Base-by-base conservation (phyloP, 2,113 vertebrate species). In the Microcebus lehilahytsara region DNA sequence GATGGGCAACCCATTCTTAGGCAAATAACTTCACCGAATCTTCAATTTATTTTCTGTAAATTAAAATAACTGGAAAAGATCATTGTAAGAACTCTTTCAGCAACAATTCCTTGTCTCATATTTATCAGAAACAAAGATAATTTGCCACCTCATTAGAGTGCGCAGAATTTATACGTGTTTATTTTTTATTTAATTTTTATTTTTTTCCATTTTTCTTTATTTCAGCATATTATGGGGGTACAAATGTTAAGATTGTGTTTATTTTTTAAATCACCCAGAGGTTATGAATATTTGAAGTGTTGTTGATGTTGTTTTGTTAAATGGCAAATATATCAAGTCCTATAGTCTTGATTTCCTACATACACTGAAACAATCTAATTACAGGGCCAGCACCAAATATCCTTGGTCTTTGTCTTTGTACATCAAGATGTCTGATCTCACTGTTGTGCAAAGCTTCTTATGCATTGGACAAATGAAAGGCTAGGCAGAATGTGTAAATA, bases 21-120 rank as follows among this genome's bases (percentile, higher is more conserved):
- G 25, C 34, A 95, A 93, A 85, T 62, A 46, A 81, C 20, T 66
- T 83, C 20, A 80, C 25, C 84, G 32, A 78, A n/a, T 74, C 58
- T 93, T 94, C 64, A 23, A 94, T 69, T 84, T 84, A 71, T 92
- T 87, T 93, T 74, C 56, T 74, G n/a, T 40, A 89, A 83, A 92
- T 75, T 56, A 86, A 94, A 79, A 30, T 34, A 74, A 51, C 66
- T 91, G 2, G 32, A 30, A 42, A 74, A 64, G 32, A 62, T 17
- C 1, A 66, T 80, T 96, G 91, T 93, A 85, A 93, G 67, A 93
- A 86, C 7, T 40, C 37, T 85, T 81, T 25, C 17, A 85, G 23
- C 17, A 81, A 91, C 5, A 83, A 92, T 75, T 66, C 19, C 14
- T 85, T 83, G 51, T 22, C n/a, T 72, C 56, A 94, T 49, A 60